Conservation (phyloP, 2,888 invertebrate genomes). For the Eupithecia dodoneata region DNA sequence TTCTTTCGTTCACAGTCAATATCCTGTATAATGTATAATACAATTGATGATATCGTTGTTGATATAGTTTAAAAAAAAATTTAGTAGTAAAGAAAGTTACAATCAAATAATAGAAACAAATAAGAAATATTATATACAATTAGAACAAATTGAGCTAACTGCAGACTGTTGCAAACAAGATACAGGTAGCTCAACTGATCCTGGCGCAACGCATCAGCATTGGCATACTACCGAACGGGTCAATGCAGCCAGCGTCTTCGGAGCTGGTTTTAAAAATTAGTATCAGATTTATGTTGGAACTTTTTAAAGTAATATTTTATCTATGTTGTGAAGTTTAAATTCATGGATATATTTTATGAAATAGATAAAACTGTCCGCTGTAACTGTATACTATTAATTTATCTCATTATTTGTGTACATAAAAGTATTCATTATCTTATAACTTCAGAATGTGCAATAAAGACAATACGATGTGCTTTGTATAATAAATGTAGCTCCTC, state of each 20-base stretch:
- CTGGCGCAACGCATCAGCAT: too few relatives aligned
- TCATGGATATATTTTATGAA: background rate
- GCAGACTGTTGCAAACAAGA: too few relatives aligned
- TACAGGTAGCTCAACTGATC: too few relatives aligned
- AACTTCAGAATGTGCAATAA: constrained; percentile 58
- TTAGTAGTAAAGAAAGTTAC: too few relatives aligned
- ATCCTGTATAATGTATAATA: too few relatives aligned
- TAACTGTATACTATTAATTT: background rate
- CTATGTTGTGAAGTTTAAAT: background rate
- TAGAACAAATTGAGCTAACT: too few relatives aligned
- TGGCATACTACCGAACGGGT: too few relatives aligned
- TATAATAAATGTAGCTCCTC: constrained; percentile 53
- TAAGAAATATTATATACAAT: too few relatives aligned
- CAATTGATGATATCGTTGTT: background rate
- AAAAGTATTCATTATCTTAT: constrained; percentile 1
- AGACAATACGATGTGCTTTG: constrained; percentile 78
- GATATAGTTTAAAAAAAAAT: background rate
- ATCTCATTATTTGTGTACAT: constrained; percentile 8
- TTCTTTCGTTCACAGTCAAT: background rate
- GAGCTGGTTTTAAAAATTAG: background rate
- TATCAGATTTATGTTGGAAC: background rate
- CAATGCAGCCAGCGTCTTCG: too few relatives aligned
- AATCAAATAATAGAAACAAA: too few relatives aligned
- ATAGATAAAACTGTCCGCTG: background rate
- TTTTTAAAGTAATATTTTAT: background rate